Evolutionary conservation across 2,888 invertebrate species (phyloP), one percentile per base, ranked within the genome.

Genomic region (Caenorhabditis sp.): DNA sequence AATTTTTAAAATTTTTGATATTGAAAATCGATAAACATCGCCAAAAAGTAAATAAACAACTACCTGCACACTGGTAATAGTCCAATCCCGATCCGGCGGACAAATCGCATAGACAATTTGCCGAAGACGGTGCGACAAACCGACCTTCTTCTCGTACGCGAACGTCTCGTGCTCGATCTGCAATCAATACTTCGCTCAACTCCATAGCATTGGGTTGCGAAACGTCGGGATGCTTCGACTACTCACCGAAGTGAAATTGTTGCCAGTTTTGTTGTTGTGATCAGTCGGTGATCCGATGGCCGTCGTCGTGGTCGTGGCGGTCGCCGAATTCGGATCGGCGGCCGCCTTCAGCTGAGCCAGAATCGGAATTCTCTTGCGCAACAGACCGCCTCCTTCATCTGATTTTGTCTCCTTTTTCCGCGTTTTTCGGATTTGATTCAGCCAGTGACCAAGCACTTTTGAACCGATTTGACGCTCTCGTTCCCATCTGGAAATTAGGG

Each of bases 391-490:
- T 13, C 47, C 62, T 18, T 81, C 83, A 11, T 58, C 56, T n/a
- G 58, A 56, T 87, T 76, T 77, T 11, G 65, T 56, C 67, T 89
- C 89, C 56, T 87, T 87, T 78, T 90, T 90, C 32, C 90, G 71
- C 20, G 90, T 90, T 82, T 90, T 90, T 37, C 90, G 84, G 40
- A 91, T 91, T 74, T 91, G 91, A 76, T 91, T 91, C 37, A 91
- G 81, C 91, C 91, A 91, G 51, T 91, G 91, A 0, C 91, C 91
- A 13, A 91, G 85, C 13, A 91, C 91, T 85, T 91, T 91, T 4
- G 89, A 89, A 18, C 91, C 91, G 37, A 91, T 91, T 77, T 91
- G 91, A 22, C 87, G 80, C 65, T 91, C 91, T 20, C 91, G 81
- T 76, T 91, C 91, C 91, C 91, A 91, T 72, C 90, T 88, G 74